Evolutionary conservation across 2,888 invertebrate species (phyloP).

Genomic region (Rotaria sp.): DNA sequence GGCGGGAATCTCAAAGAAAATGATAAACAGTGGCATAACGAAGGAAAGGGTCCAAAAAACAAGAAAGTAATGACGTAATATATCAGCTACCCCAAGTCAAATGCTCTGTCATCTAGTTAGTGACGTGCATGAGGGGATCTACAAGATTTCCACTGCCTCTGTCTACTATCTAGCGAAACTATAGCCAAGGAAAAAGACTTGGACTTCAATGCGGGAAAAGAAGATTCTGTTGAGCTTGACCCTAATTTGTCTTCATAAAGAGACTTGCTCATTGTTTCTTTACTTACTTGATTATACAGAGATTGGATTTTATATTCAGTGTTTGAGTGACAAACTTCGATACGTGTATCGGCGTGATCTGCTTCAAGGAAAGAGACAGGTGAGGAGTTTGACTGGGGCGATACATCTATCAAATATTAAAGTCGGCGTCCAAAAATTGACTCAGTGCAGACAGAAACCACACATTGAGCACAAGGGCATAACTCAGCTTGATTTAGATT

Average conservation of each 20-base stretch:
- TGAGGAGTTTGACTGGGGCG: constrained; percentile 66
- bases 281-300: constrained; percentile 58
- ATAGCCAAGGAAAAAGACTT: constrained; percentile 66
- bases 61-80: too few relatives aligned
- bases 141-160: constrained; percentile 63
- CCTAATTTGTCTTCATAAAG: constrained; percentile 65
- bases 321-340: constrained; percentile 49
- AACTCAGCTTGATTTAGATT: constrained; percentile 65
- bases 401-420: constrained; percentile 65
- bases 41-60: too few relatives aligned
- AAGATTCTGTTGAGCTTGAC: constrained; percentile 63
- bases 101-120: too few relatives aligned
- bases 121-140: constrained; percentile 61
- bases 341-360: constrained; percentile 55
- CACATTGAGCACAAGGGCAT: constrained; percentile 67
- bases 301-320: constrained; percentile 49
- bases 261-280: too few relatives aligned
- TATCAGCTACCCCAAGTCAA: too few relatives aligned
- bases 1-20: too few relatives aligned
- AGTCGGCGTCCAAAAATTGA: constrained; percentile 62
- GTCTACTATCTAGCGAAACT: constrained; percentile 63
- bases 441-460: constrained; percentile 67
- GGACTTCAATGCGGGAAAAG: constrained; percentile 65
- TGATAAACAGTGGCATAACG: too few relatives aligned
- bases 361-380: constrained; percentile 62